Percentiles rank a stretch among this genome's conserved stretches.
phyloP scores from a whole-genome alignment of 2,888 invertebrate species.

The Eilema caniola region DNA sequence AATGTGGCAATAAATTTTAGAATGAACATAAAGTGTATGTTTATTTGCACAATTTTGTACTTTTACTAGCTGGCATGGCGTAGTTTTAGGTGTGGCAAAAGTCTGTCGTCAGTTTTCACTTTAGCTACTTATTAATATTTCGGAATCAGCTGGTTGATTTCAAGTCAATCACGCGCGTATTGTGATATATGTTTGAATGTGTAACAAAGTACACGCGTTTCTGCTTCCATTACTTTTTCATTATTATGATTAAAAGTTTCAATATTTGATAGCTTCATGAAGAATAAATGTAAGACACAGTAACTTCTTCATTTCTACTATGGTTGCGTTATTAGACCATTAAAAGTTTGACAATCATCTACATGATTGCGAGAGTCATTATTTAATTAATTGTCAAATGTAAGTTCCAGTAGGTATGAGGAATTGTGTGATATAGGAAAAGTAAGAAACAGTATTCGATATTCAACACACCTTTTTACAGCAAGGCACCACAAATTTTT shows the following conservation, averaged over 20 bases:
- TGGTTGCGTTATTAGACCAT: no score
- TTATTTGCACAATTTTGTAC: slow-evolving; percentile 37
- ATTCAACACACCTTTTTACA: no score
- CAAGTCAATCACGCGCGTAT: no score
- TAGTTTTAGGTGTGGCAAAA: not conserved
- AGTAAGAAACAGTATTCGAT: not conserved
- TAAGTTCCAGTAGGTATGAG: no score
- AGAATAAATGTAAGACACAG: not conserved
- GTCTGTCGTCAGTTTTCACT: not conserved
- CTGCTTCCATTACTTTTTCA: no score
- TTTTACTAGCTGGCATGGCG: slow-evolving; percentile 1
- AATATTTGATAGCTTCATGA: not conserved
- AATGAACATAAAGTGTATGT: slow-evolving; percentile 30
- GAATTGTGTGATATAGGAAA: no score
- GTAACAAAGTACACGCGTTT: no score
- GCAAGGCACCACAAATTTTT: no score
- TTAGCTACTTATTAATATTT: not conserved
- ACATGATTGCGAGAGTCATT: not conserved
- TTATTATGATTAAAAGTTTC: no score
- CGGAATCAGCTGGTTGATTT: not conserved
- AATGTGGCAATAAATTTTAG: slow-evolving; percentile 64
- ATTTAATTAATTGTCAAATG: no score
- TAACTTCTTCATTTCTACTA: no score
- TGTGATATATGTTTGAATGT: no score
- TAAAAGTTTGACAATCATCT: not conserved